Percentiles rank a stretch among this genome's conserved stretches.
These are phyloP conservation scores for Oscheius sp. DNA, from an alignment of 1,140 invertebrate species.

Conservation along the genomic window DNA sequence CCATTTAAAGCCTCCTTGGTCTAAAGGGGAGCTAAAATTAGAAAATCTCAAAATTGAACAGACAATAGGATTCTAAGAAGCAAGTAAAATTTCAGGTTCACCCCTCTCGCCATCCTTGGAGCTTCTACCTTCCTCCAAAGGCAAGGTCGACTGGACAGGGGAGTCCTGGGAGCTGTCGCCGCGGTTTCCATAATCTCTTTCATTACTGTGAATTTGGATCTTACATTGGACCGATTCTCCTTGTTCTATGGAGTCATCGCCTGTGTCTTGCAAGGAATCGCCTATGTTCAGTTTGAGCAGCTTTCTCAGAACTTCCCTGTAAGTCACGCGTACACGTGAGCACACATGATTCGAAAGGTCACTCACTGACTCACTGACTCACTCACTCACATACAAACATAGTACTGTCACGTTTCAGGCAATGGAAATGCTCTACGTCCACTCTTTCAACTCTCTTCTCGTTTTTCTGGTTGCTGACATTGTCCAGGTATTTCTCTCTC, in stretches of 20 bases:
- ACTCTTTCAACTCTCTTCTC: constrained; percentile 45
- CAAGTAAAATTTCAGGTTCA: constrained; percentile 10
- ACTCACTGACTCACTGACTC: background rate
- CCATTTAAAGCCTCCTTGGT: no score
- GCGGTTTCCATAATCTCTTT: constrained; percentile 48
- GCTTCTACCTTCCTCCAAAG: constrained; percentile 63
- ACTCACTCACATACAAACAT: no score
- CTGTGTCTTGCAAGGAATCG: constrained; percentile 64
- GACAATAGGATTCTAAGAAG: no score
- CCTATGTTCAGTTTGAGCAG: constrained; percentile 59
- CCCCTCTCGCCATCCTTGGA: constrained; percentile 21
- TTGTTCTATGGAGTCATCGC: constrained; percentile 64
- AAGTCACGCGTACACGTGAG: no score
- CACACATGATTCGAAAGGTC: background rate
- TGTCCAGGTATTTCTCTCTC: constrained; percentile 20
- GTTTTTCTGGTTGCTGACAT: constrained; percentile 44
- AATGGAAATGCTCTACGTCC: constrained; percentile 40
- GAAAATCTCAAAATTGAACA: no score
- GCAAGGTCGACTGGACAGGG: constrained; percentile 50
- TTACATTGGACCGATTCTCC: constrained; percentile 63
- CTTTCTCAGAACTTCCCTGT: constrained; percentile 21
- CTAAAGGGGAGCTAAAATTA: no score
- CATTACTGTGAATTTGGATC: constrained; percentile 62
- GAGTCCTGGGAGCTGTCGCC: background rate
- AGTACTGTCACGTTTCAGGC: constrained; percentile 17